These are phyloP conservation scores for Osmoderma eremita DNA, from an alignment of 2,888 invertebrate genomes.

Conservation along the genomic window DNA sequence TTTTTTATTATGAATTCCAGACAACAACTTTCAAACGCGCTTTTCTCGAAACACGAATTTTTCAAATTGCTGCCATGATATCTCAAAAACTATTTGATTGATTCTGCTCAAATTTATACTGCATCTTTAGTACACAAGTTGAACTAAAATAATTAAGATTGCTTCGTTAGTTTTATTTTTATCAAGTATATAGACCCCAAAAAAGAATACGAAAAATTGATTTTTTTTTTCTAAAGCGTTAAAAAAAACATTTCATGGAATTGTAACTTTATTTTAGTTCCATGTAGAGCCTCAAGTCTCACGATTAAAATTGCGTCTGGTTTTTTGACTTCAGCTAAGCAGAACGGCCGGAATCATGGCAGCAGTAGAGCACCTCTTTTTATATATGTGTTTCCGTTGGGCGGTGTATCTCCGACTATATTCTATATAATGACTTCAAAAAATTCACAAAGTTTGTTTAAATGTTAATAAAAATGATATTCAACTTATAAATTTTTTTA, in stretches of 20 bases:
- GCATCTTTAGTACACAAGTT: not conserved
- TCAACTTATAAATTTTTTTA: not conserved
- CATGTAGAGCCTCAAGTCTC: too few species aligned
- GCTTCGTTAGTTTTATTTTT: not conserved
- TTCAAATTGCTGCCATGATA: not conserved
- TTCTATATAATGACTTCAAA: too few species aligned
- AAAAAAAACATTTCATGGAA: too few species aligned
- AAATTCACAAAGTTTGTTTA: too few species aligned
- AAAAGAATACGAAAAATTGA: not conserved
- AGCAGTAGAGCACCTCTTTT: too few species aligned
- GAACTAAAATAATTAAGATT: not conserved
- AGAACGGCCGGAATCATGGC: too few species aligned
- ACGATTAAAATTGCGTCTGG: too few species aligned
- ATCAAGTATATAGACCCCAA: not conserved
- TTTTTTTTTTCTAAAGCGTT: not conserved
- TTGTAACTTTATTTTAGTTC: too few species aligned
- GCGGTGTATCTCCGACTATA: too few species aligned
- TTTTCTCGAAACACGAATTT: not conserved
- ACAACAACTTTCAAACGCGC: constrained; percentile 3
- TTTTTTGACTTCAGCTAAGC: too few species aligned
- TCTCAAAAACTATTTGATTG: not conserved
- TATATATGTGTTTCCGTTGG: too few species aligned
- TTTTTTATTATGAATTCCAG: too few species aligned
- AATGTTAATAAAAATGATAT: not conserved
- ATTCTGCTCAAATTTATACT: constrained; percentile 5